Evolutionary conservation across 2,888 invertebrate species (phyloP), one percentile per base, ranked within the genome.

Genomic region (Drosophila paracracens): DNA sequence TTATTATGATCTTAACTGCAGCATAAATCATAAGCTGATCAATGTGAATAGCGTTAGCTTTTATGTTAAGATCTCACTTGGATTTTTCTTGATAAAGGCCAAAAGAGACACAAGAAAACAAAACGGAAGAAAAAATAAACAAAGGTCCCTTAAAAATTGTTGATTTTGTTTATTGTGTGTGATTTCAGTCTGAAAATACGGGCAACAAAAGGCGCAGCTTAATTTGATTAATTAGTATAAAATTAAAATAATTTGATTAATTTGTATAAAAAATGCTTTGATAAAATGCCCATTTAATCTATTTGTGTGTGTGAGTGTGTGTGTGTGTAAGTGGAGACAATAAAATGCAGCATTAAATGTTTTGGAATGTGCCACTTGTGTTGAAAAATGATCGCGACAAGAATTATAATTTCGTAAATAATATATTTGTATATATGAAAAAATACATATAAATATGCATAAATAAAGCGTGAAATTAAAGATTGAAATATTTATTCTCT

Each of bases 351-450:
- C 77, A 74, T 85, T 90, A 75, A 85, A 66, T 62, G 62, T 65
- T 59, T 59, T 69, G 90, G 89, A 86, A 86, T 88, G 87, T 81
- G 89, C 89, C 90, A 85, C 85, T 85, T 76, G 90, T 85, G 70
- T 85, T 84, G 88, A 84, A 84, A 88, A 84, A 89, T 85, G 86
- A 74, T 59, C 76, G 63, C 62, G 63, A 79, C 82, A 74, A 79
- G 69, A 54, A 65, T 38, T 54, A 84, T 75, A 84, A 57, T 63
- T 63, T 63, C 63, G 62, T 67, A 68, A 82, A 63, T 68, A 79
- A 81, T 72, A 43, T 43, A 43, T 43, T 21, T 40, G 10, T 10
- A 40, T n/a, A 38, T 4, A 38, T n/a, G 10, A 33, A 33, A 11
- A 11, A 11, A 33, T 33, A 11, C 33, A 33, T 4, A 33, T 33